Percentiles rank a stretch among this genome's conserved stretches.
Conservation (phyloP, 2,888 invertebrate genomes). For the Strigamia transsilvanica region DNA sequence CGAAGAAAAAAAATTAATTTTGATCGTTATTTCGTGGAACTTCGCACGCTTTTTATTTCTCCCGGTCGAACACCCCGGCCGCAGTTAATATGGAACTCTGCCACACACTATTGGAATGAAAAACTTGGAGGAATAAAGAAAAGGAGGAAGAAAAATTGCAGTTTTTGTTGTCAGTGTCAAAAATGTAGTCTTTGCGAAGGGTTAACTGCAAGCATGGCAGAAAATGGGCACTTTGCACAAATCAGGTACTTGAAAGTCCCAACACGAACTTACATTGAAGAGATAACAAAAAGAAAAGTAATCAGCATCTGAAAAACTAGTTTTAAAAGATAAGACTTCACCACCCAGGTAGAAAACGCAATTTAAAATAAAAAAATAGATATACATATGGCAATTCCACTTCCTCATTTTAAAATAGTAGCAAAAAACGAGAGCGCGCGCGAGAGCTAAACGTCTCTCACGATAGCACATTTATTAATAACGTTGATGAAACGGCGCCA, state of each 20-base stretch:
- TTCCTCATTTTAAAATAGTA: no score
- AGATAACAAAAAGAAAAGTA: conserved; percentile 45
- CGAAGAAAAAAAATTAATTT: background rate
- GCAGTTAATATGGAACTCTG: conserved; percentile 3
- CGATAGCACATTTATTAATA: no score
- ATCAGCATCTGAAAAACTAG: conserved; percentile 44
- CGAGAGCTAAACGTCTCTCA: no score
- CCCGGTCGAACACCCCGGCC: background rate
- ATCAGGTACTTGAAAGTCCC: conserved; percentile 45
- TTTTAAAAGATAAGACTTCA: conserved; percentile 2
- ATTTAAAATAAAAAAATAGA: background rate
- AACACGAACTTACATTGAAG: conserved; percentile 32
- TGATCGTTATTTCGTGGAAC: background rate
- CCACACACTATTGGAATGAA: background rate
- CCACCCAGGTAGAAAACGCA: background rate
- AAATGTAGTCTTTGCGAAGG: conserved; percentile 41
- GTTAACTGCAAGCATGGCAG: conserved; percentile 40
- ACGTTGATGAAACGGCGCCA: no score
- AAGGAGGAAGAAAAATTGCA: conserved; percentile 3
- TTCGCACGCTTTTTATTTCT: background rate
- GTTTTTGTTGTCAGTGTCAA: conserved; percentile 37
- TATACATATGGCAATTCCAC: no score
- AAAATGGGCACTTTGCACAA: conserved; percentile 45
- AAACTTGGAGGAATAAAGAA: background rate
- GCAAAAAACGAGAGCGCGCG: no score